Evolutionary conservation across 2,888 invertebrate genomes (phyloP), one percentile per base, ranked within the genome.

Genomic region (Neria commutata): DNA sequence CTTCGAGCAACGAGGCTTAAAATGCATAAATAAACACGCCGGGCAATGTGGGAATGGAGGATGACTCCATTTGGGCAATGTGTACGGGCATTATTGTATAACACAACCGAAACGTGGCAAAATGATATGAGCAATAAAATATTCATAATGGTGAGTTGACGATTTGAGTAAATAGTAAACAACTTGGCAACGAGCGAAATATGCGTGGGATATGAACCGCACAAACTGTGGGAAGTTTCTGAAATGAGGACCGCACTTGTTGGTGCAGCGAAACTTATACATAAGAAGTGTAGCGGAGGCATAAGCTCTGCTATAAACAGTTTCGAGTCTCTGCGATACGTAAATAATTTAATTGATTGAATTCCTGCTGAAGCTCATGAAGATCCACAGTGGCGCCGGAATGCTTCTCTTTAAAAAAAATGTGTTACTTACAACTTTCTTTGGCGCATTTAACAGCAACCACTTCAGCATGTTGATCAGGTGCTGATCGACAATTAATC

Each of bases 21-120:
- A 62, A 53, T 62, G 58, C 62, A 57, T 62, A 65, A 66, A 62
- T 67, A 67, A 66, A 65, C 67, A 67, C 63, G 64, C 60, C 26
- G 62, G 57, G n/a, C n/a, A n/a, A n/a, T 67, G 67, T 67, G 68
- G 64, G 65, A 67, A 65, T 17, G 11, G 6, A 29, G 29, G 6
- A 29, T 11, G 29, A 29, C 6, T 11, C 29, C 5, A 19, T 17
- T 8, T 19, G n/a, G n/a, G n/a, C n/a, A n/a, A n/a, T 42, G 21
- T 42, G 17, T n/a, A 19, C 14, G 19, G 19, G 21, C 21, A 21
- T 19, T 42, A 42, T 19, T 42, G 21, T 14, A 19, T 42, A 42
- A 42, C 19, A 14, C 6, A 21, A 19, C 17, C 21, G n/a, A 21
- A 19, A 42, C 21, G n/a, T 11, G n/a, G n/a, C 37, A 8, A 37